A percentile compares a stretch with the other conserved stretches of the same genome.
Evolutionary conservation across 1,140 invertebrate genomes (phyloP).

Genomic region (Chrysoperla carnea): DNA sequence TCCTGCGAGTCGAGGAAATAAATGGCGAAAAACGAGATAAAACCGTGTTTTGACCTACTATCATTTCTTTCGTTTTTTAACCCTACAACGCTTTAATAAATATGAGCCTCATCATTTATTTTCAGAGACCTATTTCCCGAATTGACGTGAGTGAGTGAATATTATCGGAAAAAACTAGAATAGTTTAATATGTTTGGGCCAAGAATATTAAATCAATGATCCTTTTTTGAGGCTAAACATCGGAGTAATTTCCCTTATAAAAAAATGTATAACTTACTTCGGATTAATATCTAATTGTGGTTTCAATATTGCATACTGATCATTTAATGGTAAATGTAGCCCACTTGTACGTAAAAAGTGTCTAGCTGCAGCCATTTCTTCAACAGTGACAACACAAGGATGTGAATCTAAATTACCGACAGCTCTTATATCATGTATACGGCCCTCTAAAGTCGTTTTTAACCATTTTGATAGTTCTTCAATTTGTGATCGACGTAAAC

Average conservation of each 20-base stretch:
- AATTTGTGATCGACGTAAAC: constrained; percentile 50
- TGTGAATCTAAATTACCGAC: constrained; percentile 73
- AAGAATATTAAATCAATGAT: background rate
- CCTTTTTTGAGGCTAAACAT: background rate
- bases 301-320: constrained; percentile 69
- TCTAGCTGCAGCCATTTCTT: constrained; percentile 88
- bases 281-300: constrained; percentile 89
- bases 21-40: too few species aligned
- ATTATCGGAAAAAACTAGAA: too few species aligned
- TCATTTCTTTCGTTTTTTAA: too few species aligned
- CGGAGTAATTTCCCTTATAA: background rate
- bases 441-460: constrained; percentile 52
- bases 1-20: too few species aligned
- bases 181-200: too few species aligned
- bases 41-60: too few species aligned
- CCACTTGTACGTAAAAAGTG: constrained; percentile 86
- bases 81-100: too few species aligned
- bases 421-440: constrained; percentile 63
- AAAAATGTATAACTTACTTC: constrained; percentile 40
- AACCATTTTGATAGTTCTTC: constrained; percentile 65
- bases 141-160: too few species aligned
- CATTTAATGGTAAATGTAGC: constrained; percentile 67
- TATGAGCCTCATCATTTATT: too few species aligned
- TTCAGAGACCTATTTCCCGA: too few species aligned
- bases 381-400: constrained; percentile 85